Conservation (phyloP, 2,797 vertebrate species). For the Argya squamiceps region DNA sequence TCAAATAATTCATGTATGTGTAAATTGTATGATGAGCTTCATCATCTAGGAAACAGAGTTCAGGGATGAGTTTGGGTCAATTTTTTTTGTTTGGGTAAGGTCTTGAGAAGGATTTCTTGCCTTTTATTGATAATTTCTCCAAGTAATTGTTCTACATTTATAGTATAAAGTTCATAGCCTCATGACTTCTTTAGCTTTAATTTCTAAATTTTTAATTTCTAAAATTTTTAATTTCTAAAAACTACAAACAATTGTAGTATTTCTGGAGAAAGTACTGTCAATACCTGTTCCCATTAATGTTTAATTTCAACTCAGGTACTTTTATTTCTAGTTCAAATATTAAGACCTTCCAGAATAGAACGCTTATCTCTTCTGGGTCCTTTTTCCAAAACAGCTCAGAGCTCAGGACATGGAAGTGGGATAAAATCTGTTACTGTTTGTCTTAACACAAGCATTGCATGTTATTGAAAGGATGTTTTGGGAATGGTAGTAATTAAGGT, state of each 20-base stretch:
- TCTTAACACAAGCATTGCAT: neutral
- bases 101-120: neutral
- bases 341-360: neutral
- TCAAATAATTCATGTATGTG: neutral
- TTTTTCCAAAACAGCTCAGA: neutral
- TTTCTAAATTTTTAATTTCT: too few relatives aligned
- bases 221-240: neutral
- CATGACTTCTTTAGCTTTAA: neutral
- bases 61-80: fast-evolving
- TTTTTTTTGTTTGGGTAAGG: neutral
- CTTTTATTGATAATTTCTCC: neutral
- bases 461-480: neutral
- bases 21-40: neutral
- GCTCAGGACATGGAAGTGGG: neutral
- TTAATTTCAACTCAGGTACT: neutral
- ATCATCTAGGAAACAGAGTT: neutral
- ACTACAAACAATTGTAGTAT: neutral
- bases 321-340: neutral
- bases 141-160: neutral
- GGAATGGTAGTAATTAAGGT: neutral
- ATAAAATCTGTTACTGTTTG: neutral
- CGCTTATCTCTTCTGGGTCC: neutral
- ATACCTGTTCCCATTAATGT: neutral
- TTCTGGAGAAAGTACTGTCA: neutral
- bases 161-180: neutral